These are phyloP conservation scores for Drosophila hamatofila DNA, from an alignment of 2,888 invertebrate species.

Conservation along the genomic window DNA sequence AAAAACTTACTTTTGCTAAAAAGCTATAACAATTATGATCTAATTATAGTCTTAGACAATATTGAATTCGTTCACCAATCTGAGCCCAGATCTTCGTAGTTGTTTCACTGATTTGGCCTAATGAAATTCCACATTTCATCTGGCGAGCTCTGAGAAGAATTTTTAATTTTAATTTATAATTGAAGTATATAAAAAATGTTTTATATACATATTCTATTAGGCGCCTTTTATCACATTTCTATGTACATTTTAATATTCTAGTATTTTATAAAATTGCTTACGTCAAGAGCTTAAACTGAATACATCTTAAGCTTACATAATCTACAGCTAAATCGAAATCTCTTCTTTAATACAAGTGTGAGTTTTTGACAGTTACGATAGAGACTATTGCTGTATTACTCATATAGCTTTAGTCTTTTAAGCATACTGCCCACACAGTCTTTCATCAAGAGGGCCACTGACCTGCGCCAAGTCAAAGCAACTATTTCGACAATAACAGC, in stretches of 20 bases:
- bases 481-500: slow-evolving; percentile 17
- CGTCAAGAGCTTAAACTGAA: too few species aligned
- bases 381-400: background rate
- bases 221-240: too few species aligned
- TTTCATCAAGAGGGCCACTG: slow-evolving; percentile 30
- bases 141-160: background rate
- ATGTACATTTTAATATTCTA: too few species aligned
- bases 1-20: too few species aligned
- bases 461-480: slow-evolving; percentile 36
- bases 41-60: too few species aligned
- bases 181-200: too few species aligned
- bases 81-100: background rate
- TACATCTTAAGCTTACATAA: background rate
- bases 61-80: background rate
- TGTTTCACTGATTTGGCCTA: background rate
- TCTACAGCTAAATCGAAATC: background rate
- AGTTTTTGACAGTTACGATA: background rate
- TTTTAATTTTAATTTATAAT: too few species aligned
- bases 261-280: too few species aligned
- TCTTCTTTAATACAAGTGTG: background rate
- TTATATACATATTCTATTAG: too few species aligned
- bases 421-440: background rate
- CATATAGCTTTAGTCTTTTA: background rate
- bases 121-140: background rate
- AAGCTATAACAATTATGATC: too few species aligned